Evolutionary conservation across 2,888 invertebrate species (phyloP).

Genomic region (Pandemis heparana): DNA sequence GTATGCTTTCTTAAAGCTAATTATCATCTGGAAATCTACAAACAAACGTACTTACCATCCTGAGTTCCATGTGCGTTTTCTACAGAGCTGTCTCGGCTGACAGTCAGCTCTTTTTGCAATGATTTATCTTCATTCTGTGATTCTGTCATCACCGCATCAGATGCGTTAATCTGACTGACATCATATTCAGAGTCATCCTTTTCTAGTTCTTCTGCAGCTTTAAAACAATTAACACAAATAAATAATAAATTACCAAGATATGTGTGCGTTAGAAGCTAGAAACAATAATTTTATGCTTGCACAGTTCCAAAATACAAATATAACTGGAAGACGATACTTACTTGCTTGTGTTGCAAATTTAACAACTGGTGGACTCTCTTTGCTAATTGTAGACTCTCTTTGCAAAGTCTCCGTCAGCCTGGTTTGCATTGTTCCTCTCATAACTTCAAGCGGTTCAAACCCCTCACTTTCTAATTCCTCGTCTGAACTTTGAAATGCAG

Average conservation of each 20-base stretch:
- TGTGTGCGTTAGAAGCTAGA: not conserved
- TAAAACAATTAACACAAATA: not conserved
- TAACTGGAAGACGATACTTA: not conserved
- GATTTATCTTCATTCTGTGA: not conserved
- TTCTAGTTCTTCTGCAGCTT: slow-evolving; percentile 5
- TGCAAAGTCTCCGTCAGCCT: not conserved
- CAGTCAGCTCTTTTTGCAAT: not conserved
- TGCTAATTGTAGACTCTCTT: not conserved
- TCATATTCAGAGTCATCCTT: not conserved
- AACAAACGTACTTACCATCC: not conserved
- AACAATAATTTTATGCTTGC: not conserved
- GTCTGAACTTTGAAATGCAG: not conserved
- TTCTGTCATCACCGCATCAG: not conserved
- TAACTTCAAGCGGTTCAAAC: slow-evolving; percentile 16
- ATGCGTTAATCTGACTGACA: not conserved
- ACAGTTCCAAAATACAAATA: not conserved
- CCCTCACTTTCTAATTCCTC: slow-evolving; percentile 2
- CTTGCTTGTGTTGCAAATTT: slow-evolving; percentile 11
- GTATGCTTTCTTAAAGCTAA: too few species aligned
- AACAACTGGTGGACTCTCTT: slow-evolving; percentile 9
- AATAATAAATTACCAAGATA: not conserved
- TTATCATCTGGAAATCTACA: not conserved
- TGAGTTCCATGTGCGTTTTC: too few species aligned
- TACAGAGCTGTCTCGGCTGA: not conserved
- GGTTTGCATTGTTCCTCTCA: slow-evolving; percentile 15